Percentiles rank a stretch among this genome's conserved stretches.
These are phyloP conservation scores for human DNA, from an alignment of 2,113 vertebrate genomes.

Conservation along the genomic window DNA sequence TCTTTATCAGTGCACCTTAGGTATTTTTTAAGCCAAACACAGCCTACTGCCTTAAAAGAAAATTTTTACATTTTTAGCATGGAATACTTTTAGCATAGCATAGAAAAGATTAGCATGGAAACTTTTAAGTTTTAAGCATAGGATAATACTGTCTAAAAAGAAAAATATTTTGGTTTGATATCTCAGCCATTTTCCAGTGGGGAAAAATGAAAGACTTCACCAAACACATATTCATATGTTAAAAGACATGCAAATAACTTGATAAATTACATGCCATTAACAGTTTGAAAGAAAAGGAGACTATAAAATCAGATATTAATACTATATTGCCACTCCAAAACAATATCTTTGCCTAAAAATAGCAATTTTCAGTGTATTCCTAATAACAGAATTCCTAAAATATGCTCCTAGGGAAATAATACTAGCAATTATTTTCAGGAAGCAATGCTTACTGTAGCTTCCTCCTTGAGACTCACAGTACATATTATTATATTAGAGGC, in stretches of 20 bases:
- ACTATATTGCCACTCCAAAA: not conserved
- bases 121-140: not conserved
- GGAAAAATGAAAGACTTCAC: not conserved
- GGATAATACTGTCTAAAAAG: not conserved
- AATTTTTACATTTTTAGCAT: not conserved
- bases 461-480: not conserved
- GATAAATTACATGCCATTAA: not conserved
- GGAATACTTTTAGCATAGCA: not conserved
- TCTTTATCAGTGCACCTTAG: not conserved
- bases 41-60: not conserved
- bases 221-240: not conserved
- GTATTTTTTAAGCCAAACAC: slow-evolving; percentile 19
- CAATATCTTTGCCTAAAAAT: not conserved
- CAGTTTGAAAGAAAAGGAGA: not conserved
- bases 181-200: slow-evolving; percentile 26
- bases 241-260: slow-evolving; percentile 27
- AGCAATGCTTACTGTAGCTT: not conserved
- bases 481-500: not conserved
- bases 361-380: not conserved
- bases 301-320: not conserved
- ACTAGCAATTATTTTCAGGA: not conserved
- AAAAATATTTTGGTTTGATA: not conserved
- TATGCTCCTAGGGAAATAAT: not conserved
- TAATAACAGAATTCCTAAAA: not conserved
- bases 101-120: not conserved